Evolutionary conservation across 92 coral and sea anemone genomes (phyloP).

Genomic region (Galaxea fascicularis): DNA sequence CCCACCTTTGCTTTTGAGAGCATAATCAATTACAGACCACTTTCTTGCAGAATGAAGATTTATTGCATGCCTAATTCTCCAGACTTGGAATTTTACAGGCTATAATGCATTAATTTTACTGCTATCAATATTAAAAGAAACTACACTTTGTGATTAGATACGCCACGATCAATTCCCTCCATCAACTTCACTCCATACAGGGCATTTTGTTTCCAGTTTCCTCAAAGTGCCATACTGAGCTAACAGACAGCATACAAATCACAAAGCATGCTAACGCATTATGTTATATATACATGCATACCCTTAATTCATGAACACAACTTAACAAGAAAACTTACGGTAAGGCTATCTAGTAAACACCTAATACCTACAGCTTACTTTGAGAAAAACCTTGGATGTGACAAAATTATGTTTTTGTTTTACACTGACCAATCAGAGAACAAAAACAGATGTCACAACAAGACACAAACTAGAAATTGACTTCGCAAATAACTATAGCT

Average conservation of each 20-base stretch:
- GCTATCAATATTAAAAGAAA: background rate
- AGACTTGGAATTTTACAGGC: background rate
- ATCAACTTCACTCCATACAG: background rate
- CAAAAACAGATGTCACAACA: background rate
- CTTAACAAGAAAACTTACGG: background rate
- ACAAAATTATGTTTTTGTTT: background rate
- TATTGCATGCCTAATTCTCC: background rate
- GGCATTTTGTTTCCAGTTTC: background rate
- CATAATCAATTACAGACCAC: background rate
- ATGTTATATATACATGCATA: background rate
- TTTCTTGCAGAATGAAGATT: constrained; percentile 13
- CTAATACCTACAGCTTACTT: background rate
- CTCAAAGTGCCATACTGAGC: background rate
- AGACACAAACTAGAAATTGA: too few relatives aligned
- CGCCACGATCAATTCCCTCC: background rate
- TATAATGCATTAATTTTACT: constrained; percentile 1
- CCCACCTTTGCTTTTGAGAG: too few relatives aligned
- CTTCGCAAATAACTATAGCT: background rate
- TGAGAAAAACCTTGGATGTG: background rate
- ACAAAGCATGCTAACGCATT: constrained; percentile 8
- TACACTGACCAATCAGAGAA: background rate
- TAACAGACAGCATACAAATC: background rate
- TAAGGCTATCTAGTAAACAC: background rate
- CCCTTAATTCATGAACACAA: background rate
- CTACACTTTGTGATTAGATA: background rate